A percentile compares a stretch with the other conserved stretches of the same genome.
phyloP scores from a whole-genome alignment of 2,113 vertebrate species.

The Falco punctatus region DNA sequence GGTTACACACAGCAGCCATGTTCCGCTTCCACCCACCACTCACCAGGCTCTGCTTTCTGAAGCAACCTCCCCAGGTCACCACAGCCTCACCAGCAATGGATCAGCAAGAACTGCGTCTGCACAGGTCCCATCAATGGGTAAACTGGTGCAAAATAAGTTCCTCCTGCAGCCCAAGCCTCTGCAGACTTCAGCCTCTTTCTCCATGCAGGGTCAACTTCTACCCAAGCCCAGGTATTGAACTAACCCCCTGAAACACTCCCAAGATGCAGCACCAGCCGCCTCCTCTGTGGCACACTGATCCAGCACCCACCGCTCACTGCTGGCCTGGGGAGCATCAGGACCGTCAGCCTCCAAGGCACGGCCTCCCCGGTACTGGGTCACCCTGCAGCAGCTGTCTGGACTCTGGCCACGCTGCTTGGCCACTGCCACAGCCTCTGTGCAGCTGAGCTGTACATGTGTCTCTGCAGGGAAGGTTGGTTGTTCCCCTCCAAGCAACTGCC shows the following conservation, averaged over 20 bases:
- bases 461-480: background rate
- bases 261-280: background rate
- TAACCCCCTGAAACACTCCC: fast-evolving
- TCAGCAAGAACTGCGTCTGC: fast-evolving
- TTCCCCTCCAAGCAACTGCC: background rate
- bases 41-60: background rate
- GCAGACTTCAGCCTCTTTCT: background rate
- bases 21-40: background rate
- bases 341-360: fast-evolving
- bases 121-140: too few relatives aligned
- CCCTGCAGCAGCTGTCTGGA: background rate
- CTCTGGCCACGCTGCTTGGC: fast-evolving
- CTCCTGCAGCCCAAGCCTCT: fast-evolving
- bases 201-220: background rate
- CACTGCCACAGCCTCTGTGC: background rate
- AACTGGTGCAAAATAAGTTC: fast-evolving
- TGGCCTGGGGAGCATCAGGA: background rate
- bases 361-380: fast-evolving
- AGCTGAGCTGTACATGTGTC: fast-evolving
- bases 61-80: too few relatives aligned
- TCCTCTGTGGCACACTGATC: background rate
- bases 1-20: background rate
- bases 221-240: fast-evolving
- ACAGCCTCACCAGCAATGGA: fast-evolving
- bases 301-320: background rate